Evolutionary conservation across 2,888 invertebrate genomes (phyloP).

Genomic region (Caradrina kadenii): DNA sequence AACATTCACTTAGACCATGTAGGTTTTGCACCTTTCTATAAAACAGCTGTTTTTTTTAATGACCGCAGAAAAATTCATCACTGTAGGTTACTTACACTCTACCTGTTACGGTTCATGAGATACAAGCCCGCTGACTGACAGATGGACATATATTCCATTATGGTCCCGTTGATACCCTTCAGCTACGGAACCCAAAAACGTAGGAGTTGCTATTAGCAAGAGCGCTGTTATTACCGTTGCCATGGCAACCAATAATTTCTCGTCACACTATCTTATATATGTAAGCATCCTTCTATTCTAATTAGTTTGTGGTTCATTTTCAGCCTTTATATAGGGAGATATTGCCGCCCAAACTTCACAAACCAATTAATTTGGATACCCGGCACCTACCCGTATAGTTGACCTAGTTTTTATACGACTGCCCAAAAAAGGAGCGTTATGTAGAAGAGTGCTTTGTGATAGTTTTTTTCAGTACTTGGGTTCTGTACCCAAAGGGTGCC

Average conservation of each 20-base stretch:
- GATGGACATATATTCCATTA: too few species aligned
- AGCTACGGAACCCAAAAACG: background rate
- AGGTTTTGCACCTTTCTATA: too few species aligned
- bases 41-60: too few species aligned
- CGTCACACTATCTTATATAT: background rate
- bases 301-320: background rate
- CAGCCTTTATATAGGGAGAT: conserved; percentile 4
- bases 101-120: too few species aligned
- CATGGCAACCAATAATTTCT: conserved; percentile 12
- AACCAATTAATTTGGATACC: conserved; percentile 30
- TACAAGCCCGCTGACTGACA: too few species aligned
- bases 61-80: too few species aligned
- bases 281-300: too few species aligned
- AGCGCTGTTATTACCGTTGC: background rate
- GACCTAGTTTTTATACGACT: conserved; percentile 12
- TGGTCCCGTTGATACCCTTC: too few species aligned
- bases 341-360: conserved; percentile 1
- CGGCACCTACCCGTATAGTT: background rate
- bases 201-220: background rate
- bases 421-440: background rate
- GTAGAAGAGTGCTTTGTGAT: background rate
- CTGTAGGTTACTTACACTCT: too few species aligned
- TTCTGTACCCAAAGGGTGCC: too few species aligned
- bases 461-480: background rate
- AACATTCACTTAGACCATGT: too few species aligned